A percentile compares a stretch with the other conserved stretches of the same genome.
Evolutionary conservation across 2,888 invertebrate species (phyloP).

Genomic region (Craniophora ligustri): DNA sequence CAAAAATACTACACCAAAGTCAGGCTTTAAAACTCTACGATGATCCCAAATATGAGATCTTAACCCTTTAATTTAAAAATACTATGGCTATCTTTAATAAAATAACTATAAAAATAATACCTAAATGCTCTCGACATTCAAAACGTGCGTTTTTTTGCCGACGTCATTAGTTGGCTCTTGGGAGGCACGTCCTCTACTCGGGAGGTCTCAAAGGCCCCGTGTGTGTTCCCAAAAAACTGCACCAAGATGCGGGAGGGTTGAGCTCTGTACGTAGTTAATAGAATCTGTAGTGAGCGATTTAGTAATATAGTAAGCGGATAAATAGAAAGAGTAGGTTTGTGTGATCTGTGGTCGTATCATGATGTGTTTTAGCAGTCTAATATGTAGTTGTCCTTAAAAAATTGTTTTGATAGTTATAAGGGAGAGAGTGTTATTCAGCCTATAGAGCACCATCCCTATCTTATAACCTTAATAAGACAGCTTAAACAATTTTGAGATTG

Average conservation of each 20-base stretch:
- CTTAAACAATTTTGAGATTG: too few relatives aligned
- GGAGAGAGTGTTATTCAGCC: too few relatives aligned
- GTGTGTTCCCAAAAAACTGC: slow-evolving; percentile 54
- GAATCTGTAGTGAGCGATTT: slow-evolving; percentile 25
- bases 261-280: slow-evolving; percentile 38
- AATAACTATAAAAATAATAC: slow-evolving; percentile 31
- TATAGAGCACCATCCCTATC: too few relatives aligned
- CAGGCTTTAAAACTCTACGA: not conserved
- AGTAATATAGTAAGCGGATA: not conserved
- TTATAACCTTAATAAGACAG: too few relatives aligned
- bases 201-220: slow-evolving; percentile 50
- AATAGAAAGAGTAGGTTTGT: not conserved
- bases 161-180: slow-evolving; percentile 49
- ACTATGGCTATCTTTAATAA: slow-evolving; percentile 15
- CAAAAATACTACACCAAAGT: not conserved
- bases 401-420: too few relatives aligned
- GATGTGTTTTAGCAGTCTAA: not conserved
- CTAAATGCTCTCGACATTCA: slow-evolving; percentile 18
- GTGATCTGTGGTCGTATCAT: not conserved
- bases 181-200: slow-evolving; percentile 49
- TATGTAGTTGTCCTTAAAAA: too few relatives aligned
- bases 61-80: not conserved
- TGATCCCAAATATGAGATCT: not conserved
- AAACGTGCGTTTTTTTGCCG: slow-evolving; percentile 42
- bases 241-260: slow-evolving; percentile 27